A percentile compares a stretch with the other conserved stretches of the same genome.
Conservation (phyloP, 2,797 vertebrate species). For the Gymnocypris eckloni region DNA sequence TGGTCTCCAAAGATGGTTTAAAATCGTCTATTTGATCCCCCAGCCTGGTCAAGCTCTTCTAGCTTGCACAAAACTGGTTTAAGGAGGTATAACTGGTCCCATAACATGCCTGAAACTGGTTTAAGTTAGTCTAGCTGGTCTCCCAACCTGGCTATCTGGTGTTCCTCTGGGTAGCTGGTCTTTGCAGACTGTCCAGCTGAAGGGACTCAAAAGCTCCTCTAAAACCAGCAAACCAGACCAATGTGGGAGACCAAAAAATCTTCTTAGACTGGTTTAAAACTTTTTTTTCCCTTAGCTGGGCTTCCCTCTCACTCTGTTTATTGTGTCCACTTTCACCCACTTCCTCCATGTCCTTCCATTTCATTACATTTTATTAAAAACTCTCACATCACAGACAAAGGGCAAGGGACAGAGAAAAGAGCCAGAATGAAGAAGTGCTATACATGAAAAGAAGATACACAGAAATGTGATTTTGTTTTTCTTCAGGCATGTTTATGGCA, state of each 20-base stretch:
- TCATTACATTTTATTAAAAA: slow-evolving; percentile 49
- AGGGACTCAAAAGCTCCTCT: background rate
- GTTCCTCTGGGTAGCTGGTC: background rate
- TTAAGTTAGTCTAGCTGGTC: background rate
- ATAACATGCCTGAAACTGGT: background rate
- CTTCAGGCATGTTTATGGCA: slow-evolving; percentile 5
- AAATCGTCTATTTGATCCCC: background rate
- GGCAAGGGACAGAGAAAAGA: slow-evolving; percentile 49
- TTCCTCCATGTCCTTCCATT: slow-evolving; percentile 39
- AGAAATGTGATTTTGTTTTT: slow-evolving; percentile 12
- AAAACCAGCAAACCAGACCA: background rate
- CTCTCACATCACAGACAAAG: slow-evolving; percentile 48
- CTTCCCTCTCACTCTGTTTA: background rate
- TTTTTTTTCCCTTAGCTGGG: background rate
- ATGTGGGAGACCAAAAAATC: background rate
- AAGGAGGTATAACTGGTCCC: background rate
- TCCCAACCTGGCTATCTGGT: background rate
- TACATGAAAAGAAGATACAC: slow-evolving; percentile 34
- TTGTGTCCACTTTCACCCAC: background rate
- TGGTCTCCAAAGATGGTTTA: background rate
- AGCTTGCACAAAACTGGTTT: background rate
- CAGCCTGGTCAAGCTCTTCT: background rate
- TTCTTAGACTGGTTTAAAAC: background rate
- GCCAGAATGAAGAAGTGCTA: slow-evolving; percentile 44
- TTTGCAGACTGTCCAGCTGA: background rate